Percentiles rank a stretch among this genome's conserved stretches.
Evolutionary conservation across 37 sponge, comb jelly and placozoan genomes (phyloP).

Genomic region (Halisarca cf. caerulea): DNA sequence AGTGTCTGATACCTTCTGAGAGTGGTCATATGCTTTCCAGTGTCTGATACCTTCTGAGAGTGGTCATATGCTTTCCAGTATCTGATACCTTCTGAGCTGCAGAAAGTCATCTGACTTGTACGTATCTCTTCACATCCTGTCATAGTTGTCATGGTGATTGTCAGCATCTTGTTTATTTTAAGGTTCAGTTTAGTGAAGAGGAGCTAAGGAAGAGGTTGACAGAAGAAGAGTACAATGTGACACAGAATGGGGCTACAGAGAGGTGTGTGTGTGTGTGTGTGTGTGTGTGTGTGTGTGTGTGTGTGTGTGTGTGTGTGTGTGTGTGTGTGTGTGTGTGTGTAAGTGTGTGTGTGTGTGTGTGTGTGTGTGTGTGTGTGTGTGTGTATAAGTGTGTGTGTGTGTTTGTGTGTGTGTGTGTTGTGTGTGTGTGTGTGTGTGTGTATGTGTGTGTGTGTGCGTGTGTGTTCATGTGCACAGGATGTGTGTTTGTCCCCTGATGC

Average conservation of each 20-base stretch:
- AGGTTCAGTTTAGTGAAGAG: slow-evolving; percentile 69
- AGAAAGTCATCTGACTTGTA: no score
- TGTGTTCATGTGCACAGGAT: no score
- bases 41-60: no score
- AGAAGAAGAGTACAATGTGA: slow-evolving; percentile 67
- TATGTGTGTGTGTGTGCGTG: no score
- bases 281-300: slow-evolving; percentile 25
- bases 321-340: not conserved
- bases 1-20: no score
- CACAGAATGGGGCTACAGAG: slow-evolving; percentile 62
- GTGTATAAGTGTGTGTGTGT: not conserved
- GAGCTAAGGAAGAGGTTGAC: slow-evolving; percentile 57
- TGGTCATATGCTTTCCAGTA: no score
- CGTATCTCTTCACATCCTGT: no score
- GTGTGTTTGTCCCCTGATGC: no score
- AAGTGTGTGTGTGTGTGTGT: not conserved
- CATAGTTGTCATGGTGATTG: not conserved
- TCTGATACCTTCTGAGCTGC: no score
- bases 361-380: not conserved
- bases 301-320: not conserved
- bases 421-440: no score
- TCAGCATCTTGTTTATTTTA: not conserved
- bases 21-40: no score
- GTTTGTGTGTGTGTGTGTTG: no score
- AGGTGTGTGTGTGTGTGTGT: slow-evolving; percentile 30